Evolutionary conservation across 1,140 invertebrate genomes (phyloP).

Genomic region (Microplitis mediator): DNA sequence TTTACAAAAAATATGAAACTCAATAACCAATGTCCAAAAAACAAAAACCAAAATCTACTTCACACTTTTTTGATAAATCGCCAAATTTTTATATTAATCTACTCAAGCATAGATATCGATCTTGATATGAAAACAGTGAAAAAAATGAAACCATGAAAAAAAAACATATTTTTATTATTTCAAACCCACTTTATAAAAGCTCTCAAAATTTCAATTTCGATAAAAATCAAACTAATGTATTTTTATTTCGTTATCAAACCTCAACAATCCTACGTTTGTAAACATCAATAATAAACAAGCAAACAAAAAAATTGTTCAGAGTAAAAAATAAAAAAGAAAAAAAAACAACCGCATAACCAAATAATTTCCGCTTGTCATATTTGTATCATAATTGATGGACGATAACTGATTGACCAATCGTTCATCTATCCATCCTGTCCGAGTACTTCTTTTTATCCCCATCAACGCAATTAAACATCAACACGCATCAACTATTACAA

Average conservation of each 20-base stretch:
- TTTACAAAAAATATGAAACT: neutral
- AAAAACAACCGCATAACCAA: neutral
- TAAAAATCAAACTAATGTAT: too few relatives aligned
- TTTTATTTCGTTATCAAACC: too few relatives aligned
- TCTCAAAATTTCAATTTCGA: too few relatives aligned
- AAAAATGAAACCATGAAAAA: neutral
- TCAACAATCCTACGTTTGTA: too few relatives aligned
- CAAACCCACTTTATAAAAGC: neutral
- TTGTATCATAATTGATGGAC: conserved; percentile 21
- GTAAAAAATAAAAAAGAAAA: neutral
- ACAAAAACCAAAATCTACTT: neutral
- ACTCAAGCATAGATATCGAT: too few relatives aligned
- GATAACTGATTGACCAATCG: conserved; percentile 21
- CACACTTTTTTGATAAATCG: too few relatives aligned
- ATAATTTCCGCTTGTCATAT: conserved; percentile 20
- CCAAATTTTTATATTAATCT: too few relatives aligned
- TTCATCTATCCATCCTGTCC: conserved; percentile 13
- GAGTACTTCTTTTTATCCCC: neutral
- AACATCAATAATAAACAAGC: neutral
- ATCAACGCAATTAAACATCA: neutral
- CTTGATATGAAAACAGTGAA: neutral
- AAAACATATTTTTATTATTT: neutral
- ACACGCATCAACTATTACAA: conserved; percentile 16
- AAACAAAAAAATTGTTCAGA: neutral
- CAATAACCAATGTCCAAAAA: neutral